Base-by-base conservation (phyloP, 2,113 vertebrate species). In the Aphyosemion australe region DNA sequence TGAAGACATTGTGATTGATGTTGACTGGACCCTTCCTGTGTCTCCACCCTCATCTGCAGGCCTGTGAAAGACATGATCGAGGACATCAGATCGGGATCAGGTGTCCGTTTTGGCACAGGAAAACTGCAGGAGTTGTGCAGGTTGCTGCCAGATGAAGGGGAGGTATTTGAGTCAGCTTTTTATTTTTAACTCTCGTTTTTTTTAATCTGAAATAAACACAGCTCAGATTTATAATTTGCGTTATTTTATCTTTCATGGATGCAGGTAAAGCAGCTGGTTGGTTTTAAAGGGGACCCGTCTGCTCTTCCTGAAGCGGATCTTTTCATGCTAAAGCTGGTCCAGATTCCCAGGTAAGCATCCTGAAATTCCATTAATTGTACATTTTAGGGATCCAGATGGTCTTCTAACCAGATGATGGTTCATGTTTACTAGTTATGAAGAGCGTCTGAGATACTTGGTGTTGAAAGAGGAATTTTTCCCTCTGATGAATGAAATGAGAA, bases 391-490 rank as follows among this genome's bases (percentile, higher is more conserved):
- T 8, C 41, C 0, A n/a, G 5, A 8, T 16, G 6, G 3, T 67
- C 60, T 39, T 21, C 45, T 66, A 37, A 57, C 20, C 1, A 13
- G 26, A 16, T 43, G 26, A 43, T 61, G 16, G 6, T 52, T 54
- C 53, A 26, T 79, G 11, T 53, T 41, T 69, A 7, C 46, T 76
- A 95, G 94, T 68, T 95, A 93, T 48, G 68, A 87, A 11, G 88
- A 88, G 47, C 87, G 92, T 19, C 80, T 95, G 59, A 85, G 79
- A 31, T 71, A 92, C 69, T 83, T 95, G 74, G 89, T 94, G 59
- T 87, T 95, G 41, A 91, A 93, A 81, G 93, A 94, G 39, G 94
- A 95, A 45, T 94, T 95, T 55, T 88, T 83, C 7, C 90, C 91
- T 1, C 85, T 86, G 20, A 86, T 94, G 84, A 66, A 82, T 21